These are phyloP conservation scores for Dynastes grantii DNA, from an alignment of 2,888 invertebrate genomes.

Conservation along the genomic window DNA sequence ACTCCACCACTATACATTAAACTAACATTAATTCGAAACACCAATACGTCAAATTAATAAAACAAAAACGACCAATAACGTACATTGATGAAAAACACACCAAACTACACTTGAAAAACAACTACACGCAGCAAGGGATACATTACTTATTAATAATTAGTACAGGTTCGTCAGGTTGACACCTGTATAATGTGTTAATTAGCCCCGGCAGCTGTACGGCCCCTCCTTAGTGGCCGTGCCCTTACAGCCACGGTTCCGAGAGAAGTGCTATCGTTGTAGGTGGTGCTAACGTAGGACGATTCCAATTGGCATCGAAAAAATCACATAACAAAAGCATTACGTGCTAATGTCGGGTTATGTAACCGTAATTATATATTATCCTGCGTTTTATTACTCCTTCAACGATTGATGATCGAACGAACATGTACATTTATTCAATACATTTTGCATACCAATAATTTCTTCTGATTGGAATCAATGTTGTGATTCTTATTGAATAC, in stretches of 20 bases:
- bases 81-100: too few species aligned
- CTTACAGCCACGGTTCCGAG: conserved; percentile 8
- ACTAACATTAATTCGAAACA: too few species aligned
- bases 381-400: conserved; percentile 34
- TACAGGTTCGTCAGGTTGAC: conserved; percentile 62
- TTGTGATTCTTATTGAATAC: neutral
- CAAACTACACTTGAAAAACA: neutral
- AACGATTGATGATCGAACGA: conserved; percentile 20
- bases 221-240: conserved; percentile 53
- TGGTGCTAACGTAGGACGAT: conserved; percentile 53
- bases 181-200: conserved; percentile 64
- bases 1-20: too few species aligned
- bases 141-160: conserved; percentile 57
- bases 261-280: conserved; percentile 52
- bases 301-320: conserved; percentile 50
- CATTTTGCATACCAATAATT: conserved; percentile 2
- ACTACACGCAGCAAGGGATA: conserved; percentile 52
- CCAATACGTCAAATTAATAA: too few species aligned
- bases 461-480: conserved; percentile 1
- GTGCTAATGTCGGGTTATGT: conserved; percentile 43
- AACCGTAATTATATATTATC: conserved; percentile 46
- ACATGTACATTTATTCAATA: conserved; percentile 18
- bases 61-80: too few species aligned
- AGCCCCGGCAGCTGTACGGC: conserved; percentile 57
- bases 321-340: conserved; percentile 44